Evolutionary conservation across 1,140 invertebrate genomes (phyloP), one percentile per base, ranked within the genome.

Genomic region (Philaenus spumarius): DNA sequence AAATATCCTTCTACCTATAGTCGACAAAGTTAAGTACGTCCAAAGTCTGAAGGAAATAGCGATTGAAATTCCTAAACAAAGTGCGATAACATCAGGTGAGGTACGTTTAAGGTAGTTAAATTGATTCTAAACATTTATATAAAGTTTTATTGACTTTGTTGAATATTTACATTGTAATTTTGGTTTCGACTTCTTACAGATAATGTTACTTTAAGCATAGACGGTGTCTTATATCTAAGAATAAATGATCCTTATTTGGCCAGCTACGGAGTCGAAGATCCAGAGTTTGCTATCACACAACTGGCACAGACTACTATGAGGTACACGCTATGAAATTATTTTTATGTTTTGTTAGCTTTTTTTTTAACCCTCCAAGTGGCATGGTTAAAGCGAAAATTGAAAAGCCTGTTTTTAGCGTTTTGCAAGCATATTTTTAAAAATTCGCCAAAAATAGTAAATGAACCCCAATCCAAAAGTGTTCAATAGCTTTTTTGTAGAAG

Each of bases 1-100:
- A 95, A 74, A 69, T 84, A 68, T 98, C 57, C 74, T 98, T 11
- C 79, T 97, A 60, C 97, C 97, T 5, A 73, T 99, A 62, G 73
- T 97, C 47, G 97, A 99, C 75, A 83, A 79, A 73, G 87, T 99
- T 7, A 96, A 90, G 77, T 99, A 99, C 80, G 95, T 99, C 17
- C 97, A 99, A 75, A 95, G 90, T 77, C 76, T 99, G 6, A 99
- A 99, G 75, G 97, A 99, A 91, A 93, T 99, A 61, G 95, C 96
- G 0, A 98, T 99, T 67, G 96, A 99, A 79, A 93, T 99, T 51
- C 97, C 97, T 0, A 89, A 98, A 72, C 97, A 99, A 73, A 94
- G 90, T 73, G 97, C 97, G 26, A 97, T 99, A 62, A 98, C 97
- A 15, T 82, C 86, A 70, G 86, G 83, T 85, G 74, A 65, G 54